Percentiles rank a stretch among this genome's conserved stretches.
phyloP scores from a whole-genome alignment of 2,113 vertebrate genomes.

The Syrrhaptes paradoxus region DNA sequence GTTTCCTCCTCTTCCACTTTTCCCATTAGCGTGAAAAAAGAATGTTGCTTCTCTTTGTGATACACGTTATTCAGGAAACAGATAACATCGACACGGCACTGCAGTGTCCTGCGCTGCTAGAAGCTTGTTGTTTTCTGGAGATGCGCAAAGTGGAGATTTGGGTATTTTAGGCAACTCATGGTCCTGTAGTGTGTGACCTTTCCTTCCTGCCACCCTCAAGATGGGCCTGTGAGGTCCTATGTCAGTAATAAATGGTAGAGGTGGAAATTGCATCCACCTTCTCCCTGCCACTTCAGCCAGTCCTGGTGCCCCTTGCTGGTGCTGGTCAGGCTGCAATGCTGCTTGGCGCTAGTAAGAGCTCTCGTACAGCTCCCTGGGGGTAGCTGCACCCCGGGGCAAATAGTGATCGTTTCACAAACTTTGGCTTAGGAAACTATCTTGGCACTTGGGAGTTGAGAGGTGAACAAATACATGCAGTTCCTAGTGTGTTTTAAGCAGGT shows the following conservation, averaged over 20 bases:
- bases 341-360: neutral
- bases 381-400: rapidly evolving
- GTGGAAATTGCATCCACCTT: neutral
- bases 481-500: rapidly evolving
- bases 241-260: neutral
- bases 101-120: neutral
- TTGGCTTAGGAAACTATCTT: neutral
- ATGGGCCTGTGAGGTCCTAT: rapidly evolving
- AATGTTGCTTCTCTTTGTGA: neutral
- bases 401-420: neutral
- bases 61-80: neutral
- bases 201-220: neutral
- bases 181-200: no score
- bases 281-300: rapidly evolving
- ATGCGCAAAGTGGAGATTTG: neutral
- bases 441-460: neutral
- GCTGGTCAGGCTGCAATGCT: rapidly evolving
- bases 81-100: rapidly evolving
- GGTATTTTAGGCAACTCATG: neutral
- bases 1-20: neutral
- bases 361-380: rapidly evolving
- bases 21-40: neutral
- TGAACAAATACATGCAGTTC: neutral
- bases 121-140: neutral
- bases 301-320: neutral